Evolutionary conservation across 37 sponge, comb jelly and placozoan species (phyloP).

Genomic region (Dysidea cf. avara): DNA sequence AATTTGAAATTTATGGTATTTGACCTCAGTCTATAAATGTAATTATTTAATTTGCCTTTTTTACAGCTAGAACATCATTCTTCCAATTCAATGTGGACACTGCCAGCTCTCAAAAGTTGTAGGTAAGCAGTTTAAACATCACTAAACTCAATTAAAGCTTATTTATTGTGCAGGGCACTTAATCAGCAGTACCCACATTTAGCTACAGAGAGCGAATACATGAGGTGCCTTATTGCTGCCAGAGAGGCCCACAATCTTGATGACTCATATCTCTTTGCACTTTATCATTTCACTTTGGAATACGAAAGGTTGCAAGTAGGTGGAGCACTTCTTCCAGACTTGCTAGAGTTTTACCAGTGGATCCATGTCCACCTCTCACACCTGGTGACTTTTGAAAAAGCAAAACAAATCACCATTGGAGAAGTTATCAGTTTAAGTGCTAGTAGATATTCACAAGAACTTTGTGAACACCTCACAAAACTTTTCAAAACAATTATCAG

Average conservation of each 20-base stretch:
- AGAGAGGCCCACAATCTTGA: neutral
- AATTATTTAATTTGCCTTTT: no score
- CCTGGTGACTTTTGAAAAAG: conserved; percentile 58
- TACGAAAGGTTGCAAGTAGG: conserved; percentile 46
- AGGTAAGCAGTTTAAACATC: neutral
- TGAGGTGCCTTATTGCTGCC: conserved; percentile 28
- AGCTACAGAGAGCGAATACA: conserved; percentile 63
- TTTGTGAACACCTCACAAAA: conserved; percentile 11
- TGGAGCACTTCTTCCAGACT: conserved; percentile 63
- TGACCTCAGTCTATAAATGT: no score
- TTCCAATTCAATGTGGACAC: no score
- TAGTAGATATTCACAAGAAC: conserved; percentile 37
- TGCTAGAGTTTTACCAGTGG: conserved; percentile 86
- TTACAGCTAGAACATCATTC: no score
- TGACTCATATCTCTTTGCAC: conserved; percentile 5
- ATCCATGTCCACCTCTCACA: conserved; percentile 65
- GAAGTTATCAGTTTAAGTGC: conserved; percentile 26
- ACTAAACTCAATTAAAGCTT: neutral
- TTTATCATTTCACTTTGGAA: conserved; percentile 55
- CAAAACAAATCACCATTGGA: conserved; percentile 45
- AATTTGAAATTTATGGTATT: no score
- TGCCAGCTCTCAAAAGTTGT: neutral
- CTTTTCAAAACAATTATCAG: conserved; percentile 53
- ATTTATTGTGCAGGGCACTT: conserved; percentile 36
- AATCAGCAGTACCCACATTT: conserved; percentile 53